Evolutionary conservation across 2,113 vertebrate genomes (phyloP).

Genomic region (Channa argus): DNA sequence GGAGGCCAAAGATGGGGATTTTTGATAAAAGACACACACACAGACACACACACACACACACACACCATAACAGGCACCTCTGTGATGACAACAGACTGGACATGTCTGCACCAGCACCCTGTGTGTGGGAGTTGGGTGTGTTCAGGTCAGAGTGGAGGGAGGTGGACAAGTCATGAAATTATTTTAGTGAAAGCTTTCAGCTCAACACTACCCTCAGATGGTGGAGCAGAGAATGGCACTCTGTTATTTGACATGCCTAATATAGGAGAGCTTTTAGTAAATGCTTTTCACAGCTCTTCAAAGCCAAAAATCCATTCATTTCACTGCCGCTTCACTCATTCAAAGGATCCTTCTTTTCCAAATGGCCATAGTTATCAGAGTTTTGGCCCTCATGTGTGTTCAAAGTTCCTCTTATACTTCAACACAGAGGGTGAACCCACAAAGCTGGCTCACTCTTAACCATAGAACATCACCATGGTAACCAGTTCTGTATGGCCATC

Average conservation of each 20-base stretch:
- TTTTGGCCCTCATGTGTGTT: background rate
- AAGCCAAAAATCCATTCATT: conserved; percentile 10
- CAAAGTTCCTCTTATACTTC: background rate
- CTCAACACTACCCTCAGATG: conserved; percentile 78
- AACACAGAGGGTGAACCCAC: background rate
- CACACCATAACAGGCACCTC: conserved; percentile 11
- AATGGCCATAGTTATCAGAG: background rate
- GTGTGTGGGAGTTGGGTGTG: conserved; percentile 32
- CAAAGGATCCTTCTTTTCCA: background rate
- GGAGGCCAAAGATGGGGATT: conserved; percentile 31
- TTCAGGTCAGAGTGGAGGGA: conserved; percentile 29
- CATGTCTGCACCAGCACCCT: conserved; percentile 29
- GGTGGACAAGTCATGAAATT: background rate
- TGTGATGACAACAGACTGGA: conserved; percentile 37
- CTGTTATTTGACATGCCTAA: no score
- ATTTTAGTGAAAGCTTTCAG: conserved; percentile 37
- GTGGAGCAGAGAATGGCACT: conserved; percentile 53
- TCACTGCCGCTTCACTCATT: conserved; percentile 5
- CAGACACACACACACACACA: background rate
- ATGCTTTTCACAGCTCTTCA: conserved; percentile 13
- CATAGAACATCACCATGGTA: conserved; percentile 22
- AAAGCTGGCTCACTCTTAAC: conserved; percentile 2
- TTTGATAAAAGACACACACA: conserved; percentile 31
- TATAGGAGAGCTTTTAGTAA: background rate
- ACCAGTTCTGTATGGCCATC: background rate